Conservation (phyloP, 2,797 vertebrate genomes). For the Masticophis lateralis region DNA sequence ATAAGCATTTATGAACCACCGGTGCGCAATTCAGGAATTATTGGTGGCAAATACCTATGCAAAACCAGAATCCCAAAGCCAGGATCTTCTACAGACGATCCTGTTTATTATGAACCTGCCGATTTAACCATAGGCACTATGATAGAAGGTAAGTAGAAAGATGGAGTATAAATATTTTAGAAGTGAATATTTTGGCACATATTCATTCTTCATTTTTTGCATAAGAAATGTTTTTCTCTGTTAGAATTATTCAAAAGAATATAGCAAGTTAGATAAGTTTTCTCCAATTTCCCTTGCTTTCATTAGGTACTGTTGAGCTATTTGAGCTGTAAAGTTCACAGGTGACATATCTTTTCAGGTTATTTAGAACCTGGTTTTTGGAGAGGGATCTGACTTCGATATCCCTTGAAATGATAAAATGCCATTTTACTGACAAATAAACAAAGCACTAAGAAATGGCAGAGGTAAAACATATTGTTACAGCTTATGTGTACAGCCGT, state of each 20-base stretch:
- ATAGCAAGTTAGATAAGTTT: background rate
- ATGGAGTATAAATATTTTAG: background rate
- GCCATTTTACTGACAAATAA: background rate
- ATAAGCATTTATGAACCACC: conserved; percentile 87
- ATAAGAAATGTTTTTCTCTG: background rate
- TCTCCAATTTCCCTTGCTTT: background rate
- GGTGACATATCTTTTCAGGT: background rate
- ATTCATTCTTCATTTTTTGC: background rate
- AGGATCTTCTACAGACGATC: conserved; percentile 73
- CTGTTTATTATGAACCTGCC: conserved; percentile 79
- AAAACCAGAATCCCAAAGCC: conserved; percentile 83
- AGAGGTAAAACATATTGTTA: background rate
- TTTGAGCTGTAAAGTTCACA: background rate
- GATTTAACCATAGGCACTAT: conserved; percentile 86
- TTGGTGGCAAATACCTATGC: conserved; percentile 82
- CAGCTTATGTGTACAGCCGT: background rate
- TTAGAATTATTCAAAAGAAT: background rate
- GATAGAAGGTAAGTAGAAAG: conserved; percentile 77
- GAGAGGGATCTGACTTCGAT: background rate
- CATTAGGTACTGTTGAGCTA: background rate
- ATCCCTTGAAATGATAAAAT: background rate
- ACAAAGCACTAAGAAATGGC: background rate
- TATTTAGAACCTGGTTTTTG: background rate
- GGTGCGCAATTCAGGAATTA: conserved; percentile 83
- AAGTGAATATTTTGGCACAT: background rate